Evolutionary conservation across 2,113 vertebrate genomes (phyloP).

Genomic region (Tachycineta bicolor): DNA sequence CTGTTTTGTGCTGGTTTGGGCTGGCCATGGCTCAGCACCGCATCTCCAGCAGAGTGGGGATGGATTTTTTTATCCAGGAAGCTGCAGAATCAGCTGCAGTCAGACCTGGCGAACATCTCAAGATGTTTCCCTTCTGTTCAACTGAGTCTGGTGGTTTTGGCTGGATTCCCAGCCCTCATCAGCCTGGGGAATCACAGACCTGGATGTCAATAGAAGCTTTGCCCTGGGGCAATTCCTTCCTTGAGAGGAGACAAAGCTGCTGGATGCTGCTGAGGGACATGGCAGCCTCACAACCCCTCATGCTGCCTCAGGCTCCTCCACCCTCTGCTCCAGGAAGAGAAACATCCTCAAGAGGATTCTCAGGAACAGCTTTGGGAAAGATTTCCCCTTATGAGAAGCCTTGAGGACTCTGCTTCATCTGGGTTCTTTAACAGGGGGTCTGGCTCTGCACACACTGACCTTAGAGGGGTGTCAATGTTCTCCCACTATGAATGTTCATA

Average conservation of each 20-base stretch:
- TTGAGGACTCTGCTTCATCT: background rate
- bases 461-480: background rate
- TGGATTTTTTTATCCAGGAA: background rate
- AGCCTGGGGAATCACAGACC: background rate
- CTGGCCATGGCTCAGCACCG: background rate
- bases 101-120: background rate
- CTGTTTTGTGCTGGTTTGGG: background rate
- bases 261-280: background rate
- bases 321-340: background rate
- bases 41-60: background rate
- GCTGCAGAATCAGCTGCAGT: background rate
- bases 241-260: background rate
- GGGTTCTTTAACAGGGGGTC: background rate
- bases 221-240: background rate
- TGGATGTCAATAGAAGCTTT: background rate
- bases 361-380: background rate
- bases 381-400: background rate
- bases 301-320: background rate
- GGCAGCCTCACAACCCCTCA: rapidly evolving
- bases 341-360: background rate
- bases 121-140: background rate
- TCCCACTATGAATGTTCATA: rapidly evolving
- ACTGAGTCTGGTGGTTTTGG: background rate
- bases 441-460: background rate
- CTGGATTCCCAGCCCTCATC: background rate